Base-by-base conservation (phyloP, 2,888 invertebrate genomes). In the Volucella inflata region DNA sequence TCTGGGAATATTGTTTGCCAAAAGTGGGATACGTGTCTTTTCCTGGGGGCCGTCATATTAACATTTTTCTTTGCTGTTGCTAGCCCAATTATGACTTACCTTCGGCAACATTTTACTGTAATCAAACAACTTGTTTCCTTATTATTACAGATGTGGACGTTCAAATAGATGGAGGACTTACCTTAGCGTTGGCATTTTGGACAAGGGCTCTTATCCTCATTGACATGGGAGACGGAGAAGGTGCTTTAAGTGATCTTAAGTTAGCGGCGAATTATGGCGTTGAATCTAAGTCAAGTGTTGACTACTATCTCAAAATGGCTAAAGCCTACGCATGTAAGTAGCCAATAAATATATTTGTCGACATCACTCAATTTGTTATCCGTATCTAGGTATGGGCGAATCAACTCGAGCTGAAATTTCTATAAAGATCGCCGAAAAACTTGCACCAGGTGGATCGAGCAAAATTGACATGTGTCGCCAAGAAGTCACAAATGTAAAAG, bases 221-320 rank as follows among this genome's bases (percentile, higher is more conserved):
- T 68, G 92, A 93, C 12, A 89, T 94, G 80, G 92, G 94, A 0
- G 93, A 94, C 83, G 94, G 94, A 14, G 91, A 93, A 60, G 92
- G 94, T 0, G 95, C 96, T 0, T 89, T 96, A 1, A 93, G 93
- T 64, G 97, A 97, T 90, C 91, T 96, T 2, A 95, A 95, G 88
- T 89, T 95, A 83, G 95, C 95, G 0, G 90, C 95, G 2, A 94
- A 94, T 83, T 94, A 94, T 89, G 93, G 94, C 2, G 92, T 96
- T 4, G 94, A 95, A 0, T 93, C 93, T 0, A 93, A 93, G 78
- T 93, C 94, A 91, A 94, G 95, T 81, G 93, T 94, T 0, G 94
- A 95, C 79, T 95, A 95, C 85, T 96, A 95, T 89, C 94, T 94
- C 92, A 93, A 94, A 87, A 94, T 96, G 94, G 95, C 95, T 0